Conservation (phyloP, 2,888 invertebrate species). For the Cephalotes varians region DNA sequence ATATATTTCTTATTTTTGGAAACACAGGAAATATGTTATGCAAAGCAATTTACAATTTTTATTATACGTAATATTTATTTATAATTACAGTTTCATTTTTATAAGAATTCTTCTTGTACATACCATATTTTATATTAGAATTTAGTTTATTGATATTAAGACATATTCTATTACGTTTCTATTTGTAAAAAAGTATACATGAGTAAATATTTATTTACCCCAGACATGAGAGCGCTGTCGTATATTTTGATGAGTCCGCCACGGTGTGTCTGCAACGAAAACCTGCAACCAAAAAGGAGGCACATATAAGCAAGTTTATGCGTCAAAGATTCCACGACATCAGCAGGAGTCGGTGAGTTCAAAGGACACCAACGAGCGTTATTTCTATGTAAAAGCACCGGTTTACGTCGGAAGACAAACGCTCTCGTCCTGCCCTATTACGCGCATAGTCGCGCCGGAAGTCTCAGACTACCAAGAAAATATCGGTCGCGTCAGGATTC, state of each 20-base stretch:
- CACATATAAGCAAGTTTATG: conserved; percentile 61
- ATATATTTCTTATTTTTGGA: not conserved
- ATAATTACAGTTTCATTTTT: not conserved
- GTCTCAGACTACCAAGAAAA: conserved; percentile 72
- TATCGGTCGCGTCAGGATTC: conserved; percentile 47
- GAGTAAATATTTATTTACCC: conserved; percentile 84
- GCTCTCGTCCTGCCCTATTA: conserved; percentile 56
- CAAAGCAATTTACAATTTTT: not conserved
- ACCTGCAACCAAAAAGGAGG: conserved; percentile 87
- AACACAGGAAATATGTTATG: not conserved
- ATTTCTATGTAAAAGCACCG: conserved; percentile 67
- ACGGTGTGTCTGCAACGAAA: conserved; percentile 94
- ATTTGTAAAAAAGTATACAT: not conserved
- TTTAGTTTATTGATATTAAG: conserved; percentile 1
- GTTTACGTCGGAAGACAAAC: conserved; percentile 57
- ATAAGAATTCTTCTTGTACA: not conserved
- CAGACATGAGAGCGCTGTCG: conserved; percentile 96
- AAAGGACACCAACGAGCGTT: conserved; percentile 63
- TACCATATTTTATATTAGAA: not conserved
- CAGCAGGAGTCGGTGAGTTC: conserved; percentile 64
- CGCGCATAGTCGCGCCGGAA: conserved; percentile 68
- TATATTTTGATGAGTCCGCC: conserved; percentile 97
- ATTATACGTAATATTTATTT: too few species aligned
- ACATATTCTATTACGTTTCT: not conserved
- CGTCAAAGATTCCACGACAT: conserved; percentile 48